Conservation (phyloP, 2,113 vertebrate species). For the Cichladusa arquata region DNA sequence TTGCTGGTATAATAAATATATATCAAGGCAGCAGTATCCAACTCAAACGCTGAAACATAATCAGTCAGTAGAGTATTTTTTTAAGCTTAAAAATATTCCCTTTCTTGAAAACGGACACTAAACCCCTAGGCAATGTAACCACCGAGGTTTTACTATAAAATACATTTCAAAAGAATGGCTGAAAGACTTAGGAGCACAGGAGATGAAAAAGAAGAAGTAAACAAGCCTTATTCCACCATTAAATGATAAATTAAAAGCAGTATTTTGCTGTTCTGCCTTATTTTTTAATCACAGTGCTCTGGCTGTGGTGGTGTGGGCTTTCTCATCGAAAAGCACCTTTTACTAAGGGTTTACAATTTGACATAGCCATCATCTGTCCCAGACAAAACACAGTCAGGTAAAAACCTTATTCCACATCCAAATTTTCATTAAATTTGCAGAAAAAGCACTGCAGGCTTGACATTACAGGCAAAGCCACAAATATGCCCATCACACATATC, state of each 20-base stretch:
- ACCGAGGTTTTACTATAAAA: slow-evolving; percentile 76
- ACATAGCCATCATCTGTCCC: slow-evolving; percentile 47
- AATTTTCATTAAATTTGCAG: slow-evolving; percentile 45
- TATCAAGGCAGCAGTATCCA: slow-evolving; percentile 13
- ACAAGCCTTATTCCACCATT: slow-evolving; percentile 71
- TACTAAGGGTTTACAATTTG: slow-evolving; percentile 53
- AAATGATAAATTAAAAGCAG: slow-evolving; percentile 78
- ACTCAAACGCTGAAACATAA: slow-evolving; percentile 6
- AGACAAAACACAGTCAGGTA: slow-evolving; percentile 47
- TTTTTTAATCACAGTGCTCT: slow-evolving; percentile 60
- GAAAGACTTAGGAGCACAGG: slow-evolving; percentile 65
- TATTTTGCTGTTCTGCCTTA: slow-evolving; percentile 70
- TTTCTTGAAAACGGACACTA: slow-evolving; percentile 63
- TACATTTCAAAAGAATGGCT: slow-evolving; percentile 76
- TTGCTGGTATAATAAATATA: neutral
- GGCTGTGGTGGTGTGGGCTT: slow-evolving; percentile 38
- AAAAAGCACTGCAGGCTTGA: neutral
- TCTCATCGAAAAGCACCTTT: slow-evolving; percentile 58
- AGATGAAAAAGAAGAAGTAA: slow-evolving; percentile 75
- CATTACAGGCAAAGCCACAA: neutral
- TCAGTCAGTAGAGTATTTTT: slow-evolving; percentile 52
- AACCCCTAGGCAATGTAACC: slow-evolving; percentile 71
- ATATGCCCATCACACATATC: neutral
- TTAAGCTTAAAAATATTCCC: slow-evolving; percentile 54
- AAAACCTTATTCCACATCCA: slow-evolving; percentile 44